Percentiles rank a stretch among this genome's conserved stretches.
These are phyloP conservation scores for Agraylea sexmaculata DNA, from an alignment of 1,140 invertebrate species.

Conservation along the genomic window DNA sequence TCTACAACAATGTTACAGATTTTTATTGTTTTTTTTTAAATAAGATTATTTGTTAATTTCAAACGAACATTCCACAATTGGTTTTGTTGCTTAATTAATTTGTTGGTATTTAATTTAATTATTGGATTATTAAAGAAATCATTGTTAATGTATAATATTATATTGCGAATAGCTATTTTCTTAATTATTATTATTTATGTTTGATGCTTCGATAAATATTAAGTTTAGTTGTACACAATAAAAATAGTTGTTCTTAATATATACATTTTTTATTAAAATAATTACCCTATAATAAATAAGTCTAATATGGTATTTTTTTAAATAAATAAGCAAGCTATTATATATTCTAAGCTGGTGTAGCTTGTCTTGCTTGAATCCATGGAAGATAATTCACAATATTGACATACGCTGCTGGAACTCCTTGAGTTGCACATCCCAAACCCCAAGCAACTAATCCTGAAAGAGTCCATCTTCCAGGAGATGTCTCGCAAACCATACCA, in stretches of 20 bases:
- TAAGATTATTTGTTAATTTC: too few species aligned
- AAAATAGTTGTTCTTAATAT: slow-evolving; percentile 1
- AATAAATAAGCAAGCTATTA: background rate
- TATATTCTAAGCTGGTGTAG: background rate
- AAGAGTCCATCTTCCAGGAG: slow-evolving; percentile 42
- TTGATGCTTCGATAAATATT: too few species aligned
- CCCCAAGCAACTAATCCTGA: slow-evolving; percentile 67
- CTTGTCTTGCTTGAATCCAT: slow-evolving; percentile 42
- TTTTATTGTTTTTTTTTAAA: too few species aligned
- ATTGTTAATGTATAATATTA: too few species aligned
- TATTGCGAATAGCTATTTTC: too few species aligned
- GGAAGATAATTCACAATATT: slow-evolving; percentile 47
- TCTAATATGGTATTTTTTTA: background rate
- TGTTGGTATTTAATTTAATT: too few species aligned
- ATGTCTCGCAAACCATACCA: slow-evolving; percentile 54
- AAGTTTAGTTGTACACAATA: background rate
- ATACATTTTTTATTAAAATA: background rate
- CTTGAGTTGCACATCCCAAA: slow-evolving; percentile 50
- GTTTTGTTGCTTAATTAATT: too few species aligned
- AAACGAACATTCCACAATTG: too few species aligned
- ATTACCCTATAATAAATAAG: background rate
- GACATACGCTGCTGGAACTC: slow-evolving; percentile 57
- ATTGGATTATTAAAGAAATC: too few species aligned
- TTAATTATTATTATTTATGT: too few species aligned
- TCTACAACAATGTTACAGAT: too few species aligned